phyloP scores from a whole-genome alignment of 2,888 invertebrate genomes.

The Escarpia spicata region DNA sequence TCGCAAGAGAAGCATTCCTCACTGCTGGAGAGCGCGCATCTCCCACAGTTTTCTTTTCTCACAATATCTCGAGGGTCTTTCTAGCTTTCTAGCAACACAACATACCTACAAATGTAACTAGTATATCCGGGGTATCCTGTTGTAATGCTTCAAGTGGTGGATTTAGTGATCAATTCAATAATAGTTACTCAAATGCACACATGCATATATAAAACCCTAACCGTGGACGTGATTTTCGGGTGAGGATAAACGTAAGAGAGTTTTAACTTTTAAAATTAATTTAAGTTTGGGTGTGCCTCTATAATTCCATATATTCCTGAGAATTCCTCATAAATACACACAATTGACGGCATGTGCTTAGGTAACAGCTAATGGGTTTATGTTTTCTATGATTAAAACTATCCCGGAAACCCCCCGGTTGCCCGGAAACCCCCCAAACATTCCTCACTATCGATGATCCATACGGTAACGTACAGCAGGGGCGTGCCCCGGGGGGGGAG shows the following conservation, averaged over 20 bases:
- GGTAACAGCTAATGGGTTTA: too few species aligned
- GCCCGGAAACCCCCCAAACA: too few species aligned
- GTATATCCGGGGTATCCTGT: background rate
- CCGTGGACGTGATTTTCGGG: background rate
- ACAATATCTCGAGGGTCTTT: background rate
- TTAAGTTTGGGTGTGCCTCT: background rate
- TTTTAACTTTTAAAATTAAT: background rate
- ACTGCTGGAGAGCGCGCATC: background rate
- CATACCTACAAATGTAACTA: background rate
- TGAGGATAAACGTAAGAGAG: background rate
- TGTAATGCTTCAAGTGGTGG: background rate
- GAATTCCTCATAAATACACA: too few species aligned
- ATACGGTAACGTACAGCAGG: too few species aligned
- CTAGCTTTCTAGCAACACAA: background rate
- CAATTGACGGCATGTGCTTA: too few species aligned
- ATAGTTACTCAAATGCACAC: background rate
- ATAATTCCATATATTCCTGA: too few species aligned
- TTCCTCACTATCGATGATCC: too few species aligned
- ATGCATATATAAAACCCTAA: background rate
- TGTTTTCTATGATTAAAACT: too few species aligned
- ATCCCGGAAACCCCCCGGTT: too few species aligned
- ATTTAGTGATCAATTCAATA: background rate
- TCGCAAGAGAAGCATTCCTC: background rate
- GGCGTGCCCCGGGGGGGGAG: too few species aligned
- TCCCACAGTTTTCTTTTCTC: background rate